Percentiles rank a stretch among this genome's conserved stretches.
phyloP scores from a whole-genome alignment of 2,113 vertebrate genomes.

The Rhynchomys soricoides region DNA sequence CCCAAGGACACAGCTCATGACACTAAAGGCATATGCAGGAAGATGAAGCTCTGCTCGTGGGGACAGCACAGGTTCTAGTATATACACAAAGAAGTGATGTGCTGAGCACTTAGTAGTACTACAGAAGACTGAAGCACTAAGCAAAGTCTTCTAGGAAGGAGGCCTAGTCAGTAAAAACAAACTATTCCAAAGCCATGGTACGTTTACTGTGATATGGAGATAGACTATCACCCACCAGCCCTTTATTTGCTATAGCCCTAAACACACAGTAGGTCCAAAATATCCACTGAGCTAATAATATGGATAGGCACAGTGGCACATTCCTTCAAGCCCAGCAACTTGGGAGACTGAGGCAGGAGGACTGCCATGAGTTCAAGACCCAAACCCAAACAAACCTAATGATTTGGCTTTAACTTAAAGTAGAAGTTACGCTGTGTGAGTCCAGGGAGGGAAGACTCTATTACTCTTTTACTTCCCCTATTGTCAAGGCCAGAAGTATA shows the following conservation, averaged over 20 bases:
- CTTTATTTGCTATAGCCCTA: background rate
- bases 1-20: background rate
- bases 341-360: background rate
- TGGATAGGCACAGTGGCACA: background rate
- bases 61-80: background rate
- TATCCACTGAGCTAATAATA: background rate
- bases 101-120: background rate
- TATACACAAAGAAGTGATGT: background rate
- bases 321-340: background rate
- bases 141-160: background rate
- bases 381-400: background rate
- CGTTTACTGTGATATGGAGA: background rate
- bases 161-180: background rate
- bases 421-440: background rate
- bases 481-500: background rate
- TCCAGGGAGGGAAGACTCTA: background rate
- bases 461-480: background rate
- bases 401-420: background rate
- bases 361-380: background rate
- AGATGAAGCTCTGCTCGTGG: fast-evolving
- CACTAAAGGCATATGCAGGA: background rate
- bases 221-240: background rate
- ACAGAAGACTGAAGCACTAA: background rate
- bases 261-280: background rate
- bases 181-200: background rate